These are phyloP conservation scores for Bombus soroeensis DNA, from an alignment of 1,140 invertebrate genomes.

Conservation along the genomic window DNA sequence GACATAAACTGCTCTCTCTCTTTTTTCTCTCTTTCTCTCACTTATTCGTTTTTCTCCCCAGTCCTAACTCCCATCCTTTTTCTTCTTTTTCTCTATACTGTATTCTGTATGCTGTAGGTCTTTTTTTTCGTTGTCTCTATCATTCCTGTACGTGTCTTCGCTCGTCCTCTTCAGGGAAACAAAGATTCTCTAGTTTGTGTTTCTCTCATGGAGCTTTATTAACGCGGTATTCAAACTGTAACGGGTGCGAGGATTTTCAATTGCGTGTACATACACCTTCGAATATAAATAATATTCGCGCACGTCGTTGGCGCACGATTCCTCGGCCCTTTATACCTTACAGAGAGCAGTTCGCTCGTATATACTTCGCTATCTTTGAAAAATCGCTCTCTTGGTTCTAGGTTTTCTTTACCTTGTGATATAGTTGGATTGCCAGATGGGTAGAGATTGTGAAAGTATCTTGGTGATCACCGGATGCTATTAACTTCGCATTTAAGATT, in stretches of 20 bases:
- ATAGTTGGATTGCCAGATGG: too few relatives aligned
- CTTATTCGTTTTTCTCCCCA: not conserved
- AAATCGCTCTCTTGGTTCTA: not conserved
- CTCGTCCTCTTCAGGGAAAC: conserved; percentile 33
- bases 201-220: conserved; percentile 53
- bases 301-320: not conserved
- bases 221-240: conserved; percentile 56
- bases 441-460: not conserved
- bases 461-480: not conserved
- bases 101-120: not conserved
- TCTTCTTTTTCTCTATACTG: not conserved
- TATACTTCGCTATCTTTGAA: not conserved
- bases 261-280: conserved; percentile 13
- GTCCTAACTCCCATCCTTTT: not conserved
- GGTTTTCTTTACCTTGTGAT: not conserved
- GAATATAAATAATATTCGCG: conserved; percentile 39
- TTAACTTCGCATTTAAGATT: not conserved
- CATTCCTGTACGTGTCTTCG: not conserved
- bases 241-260: conserved; percentile 29
- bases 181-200: conserved; percentile 38
- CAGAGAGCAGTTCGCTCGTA: not conserved
- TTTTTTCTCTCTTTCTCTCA: conserved; percentile 38
- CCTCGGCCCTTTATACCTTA: not conserved
- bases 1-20: conserved; percentile 64
- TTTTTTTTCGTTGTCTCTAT: not conserved